Base-by-base conservation (phyloP, 35 echinoderm and acorn worm genomes). In the Eucidaris tribuloides region DNA sequence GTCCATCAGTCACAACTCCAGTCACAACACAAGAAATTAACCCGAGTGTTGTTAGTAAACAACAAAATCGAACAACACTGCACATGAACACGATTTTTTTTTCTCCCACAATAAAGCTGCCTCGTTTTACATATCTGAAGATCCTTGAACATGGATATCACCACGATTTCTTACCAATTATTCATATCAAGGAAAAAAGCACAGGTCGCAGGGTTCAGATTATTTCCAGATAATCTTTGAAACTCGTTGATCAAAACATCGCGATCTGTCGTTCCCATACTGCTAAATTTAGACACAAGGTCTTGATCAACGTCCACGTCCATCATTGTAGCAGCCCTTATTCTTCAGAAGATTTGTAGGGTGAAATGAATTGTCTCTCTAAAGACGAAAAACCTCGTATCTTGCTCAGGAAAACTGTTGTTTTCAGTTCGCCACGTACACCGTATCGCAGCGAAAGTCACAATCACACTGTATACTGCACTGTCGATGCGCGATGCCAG, bases 171-270 rank as follows among this genome's bases (percentile, higher is more conserved):
- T 81, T 72, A 99, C 96, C 96, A 99, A 42, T 99, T 99, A 45
- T 99, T 99, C 96, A 99, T 99, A 77, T 99, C 96, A 38, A 99
- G 57, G 65, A 99, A 99, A 57, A 99, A 99, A 44, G 96, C 96
- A 93, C 96, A 99, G 35, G 90, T 91, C 38, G 87, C 85, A 27
- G 96, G 96, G 56, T 99, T 99, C 1, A 96, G 63, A 79, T 76
- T 85, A 55, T 90, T 99, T 30, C 96, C 96, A 23, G 87, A 83
- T 25, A 99, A 49, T 90, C 81, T 93, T 70, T 99, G 96, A 90
- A 99, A 99, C 72, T 99, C 96, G 45, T 87, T 86, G 42, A 99
- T 90, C 82, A 99, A 92, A 78, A 99, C 96, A 87, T 99, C 96
- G 34, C 62, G 81, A 58, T 99, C 96, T 46, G 96, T 99, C 35